phyloP scores from a whole-genome alignment of 2,113 vertebrate genomes.

The Tetrax tetrax region DNA sequence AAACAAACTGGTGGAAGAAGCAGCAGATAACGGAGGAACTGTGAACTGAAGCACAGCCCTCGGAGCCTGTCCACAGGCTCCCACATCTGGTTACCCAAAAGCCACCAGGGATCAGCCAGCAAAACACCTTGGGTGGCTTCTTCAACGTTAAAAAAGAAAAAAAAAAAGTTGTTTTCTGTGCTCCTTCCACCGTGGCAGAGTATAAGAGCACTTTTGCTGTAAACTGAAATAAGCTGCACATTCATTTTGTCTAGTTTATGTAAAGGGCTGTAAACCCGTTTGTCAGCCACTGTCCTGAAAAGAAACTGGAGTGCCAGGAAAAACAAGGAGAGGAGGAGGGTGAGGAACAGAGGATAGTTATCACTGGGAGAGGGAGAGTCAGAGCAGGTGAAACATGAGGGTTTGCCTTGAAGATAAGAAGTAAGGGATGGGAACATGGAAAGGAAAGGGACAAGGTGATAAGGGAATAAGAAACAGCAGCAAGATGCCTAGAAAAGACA shows the following conservation, averaged over 20 bases:
- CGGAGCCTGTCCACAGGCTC: background rate
- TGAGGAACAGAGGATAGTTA: background rate
- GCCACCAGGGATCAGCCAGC: background rate
- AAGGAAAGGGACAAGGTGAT: background rate
- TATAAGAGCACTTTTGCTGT: background rate
- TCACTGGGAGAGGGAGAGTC: background rate
- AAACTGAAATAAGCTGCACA: conserved; percentile 1
- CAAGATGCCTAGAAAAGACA: background rate
- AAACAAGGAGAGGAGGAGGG: background rate
- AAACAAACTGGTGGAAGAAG: background rate
- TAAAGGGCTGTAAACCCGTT: background rate
- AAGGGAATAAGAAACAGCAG: background rate
- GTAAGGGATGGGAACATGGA: background rate
- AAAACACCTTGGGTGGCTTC: background rate
- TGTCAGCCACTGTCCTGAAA: background rate
- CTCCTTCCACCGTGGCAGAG: background rate
- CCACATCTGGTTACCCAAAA: background rate
- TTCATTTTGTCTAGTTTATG: background rate
- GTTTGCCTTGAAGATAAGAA: background rate
- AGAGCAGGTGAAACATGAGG: background rate
- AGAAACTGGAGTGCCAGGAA: background rate
- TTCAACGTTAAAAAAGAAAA: background rate
- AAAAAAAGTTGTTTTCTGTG: background rate
- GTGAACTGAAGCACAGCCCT: background rate
- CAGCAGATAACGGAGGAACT: background rate